Base-by-base conservation (phyloP, 1,140 invertebrate species). In the Cherax quadricarinatus region DNA sequence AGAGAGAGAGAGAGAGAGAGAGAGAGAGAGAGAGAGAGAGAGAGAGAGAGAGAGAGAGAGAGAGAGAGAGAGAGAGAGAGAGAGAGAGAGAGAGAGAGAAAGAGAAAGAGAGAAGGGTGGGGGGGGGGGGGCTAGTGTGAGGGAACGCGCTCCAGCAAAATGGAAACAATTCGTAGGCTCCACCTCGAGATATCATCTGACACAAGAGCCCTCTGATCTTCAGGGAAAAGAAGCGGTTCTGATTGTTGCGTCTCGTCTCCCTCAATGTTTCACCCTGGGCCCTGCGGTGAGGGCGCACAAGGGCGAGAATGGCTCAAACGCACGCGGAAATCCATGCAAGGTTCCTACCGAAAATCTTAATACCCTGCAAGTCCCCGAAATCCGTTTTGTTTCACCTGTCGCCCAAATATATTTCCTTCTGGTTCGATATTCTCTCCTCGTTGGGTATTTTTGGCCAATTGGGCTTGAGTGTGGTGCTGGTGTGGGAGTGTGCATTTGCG, bases 341-440 rank as follows among this genome's bases (percentile, higher is more conserved):
- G 75, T 82, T 81, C 84, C 89, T 87, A 79, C 89, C 84, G 89
- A 91, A 91, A 91, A 91, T 91, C 89, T 91, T 91, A 91, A 91
- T 91, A 87, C 89, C 78, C 83, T n/a, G 41, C 53, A 80, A 86
- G 75, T 84, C 73, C 60, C 57, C 73, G 75, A 87, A 86, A 91
- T 87, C 86, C 89, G 89, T 87, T 80, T 79, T 91, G 75, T 86
- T 91, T 86, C 85, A 86, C 85, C 84, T 91, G 89, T 81, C 78
- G 79, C 84, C 66, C 84, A 82, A 60, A 70, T 80, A 16, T 70
- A 70, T 30, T 66, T 66, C 14, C 18, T 66, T 66, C 62, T 18
- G 4, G 62, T 66, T 57, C 53, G 53, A 57, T 57, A 57, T 57
- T 66, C 62, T 14, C 12, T 16, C 10, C 62, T 66, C 18, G 14